Percentiles rank a stretch among this genome's conserved stretches.
Conservation (phyloP, 2,888 invertebrate species). For the Plutella xylostella region DNA sequence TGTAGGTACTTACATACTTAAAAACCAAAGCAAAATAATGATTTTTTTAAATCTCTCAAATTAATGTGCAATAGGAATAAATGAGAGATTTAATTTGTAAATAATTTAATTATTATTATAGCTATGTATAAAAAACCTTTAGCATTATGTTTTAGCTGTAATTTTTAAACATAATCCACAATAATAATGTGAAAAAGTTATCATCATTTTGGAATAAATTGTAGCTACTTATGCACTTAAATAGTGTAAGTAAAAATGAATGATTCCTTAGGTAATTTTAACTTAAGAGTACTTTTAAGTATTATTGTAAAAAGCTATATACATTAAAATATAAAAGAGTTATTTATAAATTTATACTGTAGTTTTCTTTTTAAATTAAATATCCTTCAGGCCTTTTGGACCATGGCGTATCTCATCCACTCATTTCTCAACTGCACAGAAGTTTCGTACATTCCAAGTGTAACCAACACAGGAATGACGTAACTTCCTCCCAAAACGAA, state of each 20-base stretch:
- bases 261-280: too few species aligned
- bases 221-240: conserved; percentile 41
- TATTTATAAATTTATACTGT: conserved; percentile 35
- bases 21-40: too few species aligned
- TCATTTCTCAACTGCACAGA: not conserved
- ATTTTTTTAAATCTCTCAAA: not conserved
- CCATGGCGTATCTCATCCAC: not conserved
- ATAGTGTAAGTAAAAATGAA: too few species aligned
- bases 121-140: not conserved
- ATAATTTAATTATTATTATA: not conserved
- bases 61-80: not conserved
- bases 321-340: conserved; percentile 37
- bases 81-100: not conserved
- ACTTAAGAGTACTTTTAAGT: too few species aligned
- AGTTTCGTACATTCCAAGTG: not conserved
- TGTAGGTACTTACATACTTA: not conserved
- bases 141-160: not conserved
- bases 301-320: too few species aligned
- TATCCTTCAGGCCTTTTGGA: too few species aligned
- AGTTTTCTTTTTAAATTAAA: conserved; percentile 31
- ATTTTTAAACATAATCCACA: not conserved
- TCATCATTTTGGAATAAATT: conserved; percentile 21
- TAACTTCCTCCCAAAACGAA: not conserved
- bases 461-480: not conserved
- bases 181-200: not conserved